These are phyloP conservation scores for Pachyseris speciosa DNA, from an alignment of 64 coral and sea anemone genomes.

Conservation along the genomic window DNA sequence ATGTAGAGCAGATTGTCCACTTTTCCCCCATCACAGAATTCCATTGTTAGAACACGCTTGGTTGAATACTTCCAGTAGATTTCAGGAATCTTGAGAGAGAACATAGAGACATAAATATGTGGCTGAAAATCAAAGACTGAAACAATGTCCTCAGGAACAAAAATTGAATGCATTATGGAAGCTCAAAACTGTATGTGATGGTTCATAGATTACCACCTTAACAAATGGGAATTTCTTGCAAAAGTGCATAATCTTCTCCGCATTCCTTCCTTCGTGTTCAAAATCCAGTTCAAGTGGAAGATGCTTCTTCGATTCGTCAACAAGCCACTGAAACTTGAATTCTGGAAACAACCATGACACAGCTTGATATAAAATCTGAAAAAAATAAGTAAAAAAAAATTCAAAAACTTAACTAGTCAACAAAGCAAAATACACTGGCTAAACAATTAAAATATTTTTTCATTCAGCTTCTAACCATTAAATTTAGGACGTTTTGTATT, in stretches of 20 bases:
- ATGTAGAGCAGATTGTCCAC: slow-evolving; percentile 95
- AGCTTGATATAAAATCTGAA: slow-evolving; percentile 77
- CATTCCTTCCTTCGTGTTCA: slow-evolving; percentile 90
- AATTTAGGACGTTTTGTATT: too few relatives aligned
- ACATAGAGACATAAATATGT: not conserved
- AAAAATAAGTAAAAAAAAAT: not conserved
- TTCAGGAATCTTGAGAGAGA: slow-evolving; percentile 79
- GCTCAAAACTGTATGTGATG: not conserved
- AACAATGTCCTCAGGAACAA: too few relatives aligned
- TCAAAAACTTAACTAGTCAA: too few relatives aligned
- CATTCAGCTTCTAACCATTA: too few relatives aligned
- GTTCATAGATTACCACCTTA: slow-evolving; percentile 49
- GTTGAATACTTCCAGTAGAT: slow-evolving; percentile 88
- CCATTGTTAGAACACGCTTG: slow-evolving; percentile 92
- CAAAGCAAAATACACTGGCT: too few relatives aligned
- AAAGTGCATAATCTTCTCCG: slow-evolving; percentile 83
- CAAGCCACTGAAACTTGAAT: slow-evolving; percentile 92
- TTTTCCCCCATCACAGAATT: slow-evolving; percentile 96
- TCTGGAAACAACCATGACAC: slow-evolving; percentile 89
- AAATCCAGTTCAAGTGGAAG: slow-evolving; percentile 97
- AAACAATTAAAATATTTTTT: too few relatives aligned
- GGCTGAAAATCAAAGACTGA: not conserved
- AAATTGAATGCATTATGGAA: too few relatives aligned
- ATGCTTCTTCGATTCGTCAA: slow-evolving; percentile 97
- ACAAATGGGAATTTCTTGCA: slow-evolving; percentile 84